Percentiles rank a stretch among this genome's conserved stretches.
Conservation (phyloP, 2,797 vertebrate genomes). For the Moxostoma hubbsi region DNA sequence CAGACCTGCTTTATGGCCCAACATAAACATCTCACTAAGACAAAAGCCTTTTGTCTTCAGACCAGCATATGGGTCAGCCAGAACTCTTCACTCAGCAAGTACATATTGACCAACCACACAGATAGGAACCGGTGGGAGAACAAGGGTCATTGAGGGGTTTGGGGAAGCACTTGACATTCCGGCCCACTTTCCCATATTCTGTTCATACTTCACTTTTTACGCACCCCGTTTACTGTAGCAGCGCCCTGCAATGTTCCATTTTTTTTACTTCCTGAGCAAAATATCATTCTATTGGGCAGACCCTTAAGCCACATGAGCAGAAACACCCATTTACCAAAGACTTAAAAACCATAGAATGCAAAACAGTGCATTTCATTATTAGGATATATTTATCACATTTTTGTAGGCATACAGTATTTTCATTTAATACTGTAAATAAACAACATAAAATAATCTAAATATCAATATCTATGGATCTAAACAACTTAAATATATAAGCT, state of each 20-base stretch:
- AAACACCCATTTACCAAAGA: no score
- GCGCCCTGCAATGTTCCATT: background rate
- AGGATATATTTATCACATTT: no score
- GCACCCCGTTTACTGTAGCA: background rate
- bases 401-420: no score
- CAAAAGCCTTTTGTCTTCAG: constrained; percentile 71
- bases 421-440: no score
- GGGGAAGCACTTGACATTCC: constrained; percentile 41
- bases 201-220: background rate
- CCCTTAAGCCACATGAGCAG: no score
- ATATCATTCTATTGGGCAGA: no score
- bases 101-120: constrained; percentile 49
- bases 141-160: constrained; percentile 24
- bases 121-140: constrained; percentile 11
- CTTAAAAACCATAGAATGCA: no score
- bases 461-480: no score
- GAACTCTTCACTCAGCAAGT: constrained; percentile 17
- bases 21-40: constrained; percentile 52
- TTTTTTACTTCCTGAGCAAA: no score
- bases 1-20: constrained; percentile 39
- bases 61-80: constrained; percentile 51
- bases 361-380: no score
- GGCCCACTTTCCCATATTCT: constrained; percentile 13
- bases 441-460: no score
- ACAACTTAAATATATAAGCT: no score